Evolutionary conservation across 2,797 vertebrate genomes (phyloP).

Genomic region (Melanogrammus aeglefinus): DNA sequence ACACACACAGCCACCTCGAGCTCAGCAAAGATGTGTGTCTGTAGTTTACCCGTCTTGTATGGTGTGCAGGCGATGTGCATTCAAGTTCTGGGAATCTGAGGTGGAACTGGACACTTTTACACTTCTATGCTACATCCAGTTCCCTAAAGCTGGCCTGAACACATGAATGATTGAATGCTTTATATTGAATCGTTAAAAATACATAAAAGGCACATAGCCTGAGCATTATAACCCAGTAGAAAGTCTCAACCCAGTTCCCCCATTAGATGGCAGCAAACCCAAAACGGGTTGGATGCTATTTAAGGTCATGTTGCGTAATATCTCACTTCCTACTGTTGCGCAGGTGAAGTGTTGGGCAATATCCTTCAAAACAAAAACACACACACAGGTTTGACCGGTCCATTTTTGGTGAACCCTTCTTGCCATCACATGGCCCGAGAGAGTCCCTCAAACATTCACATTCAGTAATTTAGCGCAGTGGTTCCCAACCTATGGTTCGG

Average conservation of each 20-base stretch:
- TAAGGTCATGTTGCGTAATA: not conserved
- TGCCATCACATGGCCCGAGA: too few species aligned
- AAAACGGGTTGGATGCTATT: not conserved
- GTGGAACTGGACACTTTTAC: too few species aligned
- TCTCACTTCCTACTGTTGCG: not conserved
- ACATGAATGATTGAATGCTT: not conserved
- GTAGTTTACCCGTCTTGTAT: too few species aligned
- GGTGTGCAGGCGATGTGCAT: too few species aligned
- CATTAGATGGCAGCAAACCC: not conserved
- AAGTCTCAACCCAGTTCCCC: not conserved
- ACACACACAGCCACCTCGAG: too few species aligned
- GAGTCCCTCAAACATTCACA: not conserved
- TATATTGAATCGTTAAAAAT: not conserved
- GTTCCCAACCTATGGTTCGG: too few species aligned
- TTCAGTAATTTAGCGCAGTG: not conserved
- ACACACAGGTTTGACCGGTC: not conserved
- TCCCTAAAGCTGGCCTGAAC: too few species aligned
- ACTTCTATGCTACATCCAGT: too few species aligned
- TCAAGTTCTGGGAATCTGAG: too few species aligned
- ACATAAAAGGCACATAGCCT: too few species aligned
- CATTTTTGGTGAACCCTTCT: not conserved
- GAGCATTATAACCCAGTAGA: not conserved
- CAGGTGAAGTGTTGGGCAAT: not conserved
- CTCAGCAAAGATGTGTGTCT: too few species aligned
- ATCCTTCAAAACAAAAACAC: not conserved